phyloP scores from a whole-genome alignment of 2,797 vertebrate genomes.

The Crocidura indochinensis region DNA sequence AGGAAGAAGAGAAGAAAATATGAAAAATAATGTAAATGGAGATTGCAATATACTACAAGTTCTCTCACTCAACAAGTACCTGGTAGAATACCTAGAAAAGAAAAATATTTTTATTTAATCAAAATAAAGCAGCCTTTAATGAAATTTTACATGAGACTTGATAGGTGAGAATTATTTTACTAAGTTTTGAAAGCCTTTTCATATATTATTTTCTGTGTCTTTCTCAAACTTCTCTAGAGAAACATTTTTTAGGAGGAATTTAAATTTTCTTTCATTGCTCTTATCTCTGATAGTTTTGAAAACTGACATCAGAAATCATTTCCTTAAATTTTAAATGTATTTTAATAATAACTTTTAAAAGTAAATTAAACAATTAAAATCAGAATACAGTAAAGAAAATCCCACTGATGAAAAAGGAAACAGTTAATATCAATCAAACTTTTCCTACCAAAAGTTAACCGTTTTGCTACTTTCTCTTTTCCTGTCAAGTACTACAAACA shows the following conservation, averaged over 20 bases:
- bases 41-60: background rate
- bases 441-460: background rate
- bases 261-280: background rate
- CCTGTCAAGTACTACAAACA: background rate
- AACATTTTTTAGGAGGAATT: background rate
- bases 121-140: background rate
- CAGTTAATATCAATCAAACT: background rate
- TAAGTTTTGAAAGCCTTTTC: background rate
- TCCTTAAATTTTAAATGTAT: background rate
- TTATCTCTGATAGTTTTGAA: slow-evolving; percentile 11
- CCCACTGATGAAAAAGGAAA: background rate
- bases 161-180: background rate
- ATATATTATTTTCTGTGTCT: background rate
- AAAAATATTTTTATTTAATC: slow-evolving; percentile 9
- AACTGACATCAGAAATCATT: background rate
- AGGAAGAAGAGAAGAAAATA: background rate
- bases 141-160: slow-evolving; percentile 29
- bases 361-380: background rate
- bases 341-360: background rate
- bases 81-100: slow-evolving; percentile 39
- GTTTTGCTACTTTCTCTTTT: background rate
- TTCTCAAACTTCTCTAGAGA: background rate
- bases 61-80: background rate
- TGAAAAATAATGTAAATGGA: background rate
- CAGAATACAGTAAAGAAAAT: slow-evolving; percentile 11